Evolutionary conservation across 2,888 invertebrate species (phyloP).

Genomic region (Amblyteles armatorius): DNA sequence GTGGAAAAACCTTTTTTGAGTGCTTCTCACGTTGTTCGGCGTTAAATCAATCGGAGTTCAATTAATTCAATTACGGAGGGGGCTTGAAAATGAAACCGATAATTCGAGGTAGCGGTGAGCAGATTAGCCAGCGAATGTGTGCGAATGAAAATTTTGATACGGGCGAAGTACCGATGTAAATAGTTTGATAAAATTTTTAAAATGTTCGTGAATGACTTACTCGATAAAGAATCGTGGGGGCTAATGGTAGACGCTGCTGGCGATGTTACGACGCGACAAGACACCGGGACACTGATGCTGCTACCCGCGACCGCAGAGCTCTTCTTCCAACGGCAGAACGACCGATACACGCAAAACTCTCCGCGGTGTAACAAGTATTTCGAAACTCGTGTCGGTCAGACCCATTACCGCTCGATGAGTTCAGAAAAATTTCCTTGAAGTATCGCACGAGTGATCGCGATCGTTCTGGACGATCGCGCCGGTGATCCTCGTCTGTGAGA

Average conservation of each 20-base stretch:
- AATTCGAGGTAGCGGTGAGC: neutral
- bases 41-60: conserved; percentile 8
- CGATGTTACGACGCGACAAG: conserved; percentile 70
- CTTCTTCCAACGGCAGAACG: conserved; percentile 65
- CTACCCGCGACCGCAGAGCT: conserved; percentile 3
- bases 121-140: neutral
- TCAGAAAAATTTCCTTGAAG: neutral
- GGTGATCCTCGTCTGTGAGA: neutral
- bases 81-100: neutral
- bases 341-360: conserved; percentile 79
- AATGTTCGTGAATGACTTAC: conserved; percentile 44
- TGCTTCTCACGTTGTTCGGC: neutral
- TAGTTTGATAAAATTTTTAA: neutral
- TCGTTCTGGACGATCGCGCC: neutral
- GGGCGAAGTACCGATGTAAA: neutral
- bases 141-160: neutral
- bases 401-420: conserved; percentile 83
- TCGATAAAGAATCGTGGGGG: conserved; percentile 45
- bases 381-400: conserved; percentile 86
- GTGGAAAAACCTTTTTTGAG: neutral
- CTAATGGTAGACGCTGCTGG: conserved; percentile 51
- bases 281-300: conserved; percentile 76
- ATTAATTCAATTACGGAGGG: conserved; percentile 9
- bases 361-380: conserved; percentile 86
- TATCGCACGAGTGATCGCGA: neutral